Percentiles rank a stretch among this genome's conserved stretches.
Evolutionary conservation across 1,140 invertebrate species (phyloP).

Genomic region (Drosophila micromelanica): DNA sequence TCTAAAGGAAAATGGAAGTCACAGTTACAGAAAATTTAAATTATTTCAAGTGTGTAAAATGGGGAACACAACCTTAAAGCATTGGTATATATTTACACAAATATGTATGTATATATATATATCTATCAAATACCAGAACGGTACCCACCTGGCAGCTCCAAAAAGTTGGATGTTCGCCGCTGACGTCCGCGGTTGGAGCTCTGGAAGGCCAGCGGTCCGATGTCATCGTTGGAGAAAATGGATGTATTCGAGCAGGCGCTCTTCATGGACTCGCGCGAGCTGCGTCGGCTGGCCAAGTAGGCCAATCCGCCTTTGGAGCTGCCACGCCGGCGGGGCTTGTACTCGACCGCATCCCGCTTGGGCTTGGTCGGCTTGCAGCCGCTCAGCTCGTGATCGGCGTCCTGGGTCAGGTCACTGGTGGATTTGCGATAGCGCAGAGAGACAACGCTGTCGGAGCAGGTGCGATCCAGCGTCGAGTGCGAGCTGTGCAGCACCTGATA

Average conservation of each 20-base stretch:
- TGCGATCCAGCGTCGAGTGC: slow-evolving; percentile 82
- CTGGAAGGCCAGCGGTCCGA: slow-evolving; percentile 90
- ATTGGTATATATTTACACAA: too few species aligned
- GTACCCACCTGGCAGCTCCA: slow-evolving; percentile 91
- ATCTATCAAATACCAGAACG: too few species aligned
- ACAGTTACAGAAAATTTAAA: too few species aligned
- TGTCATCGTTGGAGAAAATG: slow-evolving; percentile 88
- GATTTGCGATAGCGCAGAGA: slow-evolving; percentile 87
- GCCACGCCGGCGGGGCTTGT: slow-evolving; percentile 75
- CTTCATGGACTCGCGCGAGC: slow-evolving; percentile 88
- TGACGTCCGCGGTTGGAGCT: slow-evolving; percentile 90
- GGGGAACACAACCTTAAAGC: too few species aligned
- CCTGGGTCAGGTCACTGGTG: slow-evolving; percentile 90
- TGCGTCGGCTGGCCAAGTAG: slow-evolving; percentile 90
- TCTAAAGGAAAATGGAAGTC: too few species aligned
- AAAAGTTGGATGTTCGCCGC: slow-evolving; percentile 92
- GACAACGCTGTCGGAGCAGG: slow-evolving; percentile 81
- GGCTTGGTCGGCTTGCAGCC: slow-evolving; percentile 63
- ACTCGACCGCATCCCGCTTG: slow-evolving; percentile 50
- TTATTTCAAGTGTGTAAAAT: too few species aligned
- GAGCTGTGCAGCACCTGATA: slow-evolving; percentile 83
- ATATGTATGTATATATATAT: too few species aligned
- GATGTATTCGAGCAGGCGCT: slow-evolving; percentile 88
- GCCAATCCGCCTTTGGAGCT: slow-evolving; percentile 87
- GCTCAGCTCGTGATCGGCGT: slow-evolving; percentile 68